A percentile compares a stretch with the other conserved stretches of the same genome.
These are phyloP conservation scores for Toxostoma redivivum DNA, from an alignment of 2,113 vertebrate genomes.

Conservation along the genomic window DNA sequence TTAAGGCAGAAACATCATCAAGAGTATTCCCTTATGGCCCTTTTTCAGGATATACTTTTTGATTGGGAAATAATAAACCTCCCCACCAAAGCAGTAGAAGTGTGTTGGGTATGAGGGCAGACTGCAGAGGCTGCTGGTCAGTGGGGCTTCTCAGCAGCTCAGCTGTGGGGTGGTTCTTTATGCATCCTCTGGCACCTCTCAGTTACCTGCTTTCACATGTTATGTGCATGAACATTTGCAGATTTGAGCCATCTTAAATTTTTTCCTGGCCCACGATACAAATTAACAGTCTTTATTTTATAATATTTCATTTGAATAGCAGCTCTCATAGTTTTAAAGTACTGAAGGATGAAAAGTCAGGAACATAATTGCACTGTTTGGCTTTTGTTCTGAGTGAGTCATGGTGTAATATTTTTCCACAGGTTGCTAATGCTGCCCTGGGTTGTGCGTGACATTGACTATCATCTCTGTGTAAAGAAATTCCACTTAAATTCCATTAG, in stretches of 20 bases:
- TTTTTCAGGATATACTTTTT: background rate
- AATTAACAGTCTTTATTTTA: background rate
- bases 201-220: background rate
- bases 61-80: background rate
- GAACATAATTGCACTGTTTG: background rate
- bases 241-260: background rate
- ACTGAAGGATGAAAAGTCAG: background rate
- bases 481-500: conserved; percentile 49
- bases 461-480: conserved; percentile 24
- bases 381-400: background rate
- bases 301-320: background rate
- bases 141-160: background rate
- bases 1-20: background rate
- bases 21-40: background rate
- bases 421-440: background rate
- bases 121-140: background rate
- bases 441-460: background rate
- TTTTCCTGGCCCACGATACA: background rate
- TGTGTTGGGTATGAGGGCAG: background rate
- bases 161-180: accelerated
- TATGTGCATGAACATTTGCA: background rate
- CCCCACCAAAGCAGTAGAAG: background rate
- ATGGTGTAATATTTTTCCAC: background rate
- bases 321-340: background rate
- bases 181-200: background rate